Percentiles rank a stretch among this genome's conserved stretches.
Evolutionary conservation across 1,140 invertebrate species (phyloP).

Genomic region (Hyles vespertilio): DNA sequence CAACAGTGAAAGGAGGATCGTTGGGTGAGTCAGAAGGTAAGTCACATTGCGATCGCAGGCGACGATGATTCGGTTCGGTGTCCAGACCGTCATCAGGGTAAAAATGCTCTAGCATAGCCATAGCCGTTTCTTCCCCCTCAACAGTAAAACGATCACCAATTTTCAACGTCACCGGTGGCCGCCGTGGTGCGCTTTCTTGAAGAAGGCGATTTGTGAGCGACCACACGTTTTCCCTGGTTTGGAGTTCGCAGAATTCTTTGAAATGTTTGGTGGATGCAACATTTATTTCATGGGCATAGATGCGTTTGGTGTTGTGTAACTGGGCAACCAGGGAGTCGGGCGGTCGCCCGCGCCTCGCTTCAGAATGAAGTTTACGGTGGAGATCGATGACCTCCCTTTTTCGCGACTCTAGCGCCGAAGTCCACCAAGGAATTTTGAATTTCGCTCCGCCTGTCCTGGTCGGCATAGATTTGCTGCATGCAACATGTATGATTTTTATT

Average conservation of each 20-base stretch:
- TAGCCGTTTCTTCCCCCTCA: background rate
- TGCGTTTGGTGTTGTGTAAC: conserved; percentile 1
- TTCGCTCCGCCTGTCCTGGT: no score
- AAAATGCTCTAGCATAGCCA: background rate
- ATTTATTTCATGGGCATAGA: background rate
- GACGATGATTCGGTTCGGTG: background rate
- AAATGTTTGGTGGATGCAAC: background rate
- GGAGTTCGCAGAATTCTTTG: background rate
- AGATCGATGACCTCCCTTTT: no score
- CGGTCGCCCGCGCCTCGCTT: no score
- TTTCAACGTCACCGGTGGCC: background rate
- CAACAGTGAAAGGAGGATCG: background rate
- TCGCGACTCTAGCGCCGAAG: no score
- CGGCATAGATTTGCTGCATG: no score
- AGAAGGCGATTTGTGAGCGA: background rate
- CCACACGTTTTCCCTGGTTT: conserved; percentile 2
- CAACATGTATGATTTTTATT: no score
- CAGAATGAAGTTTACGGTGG: no score
- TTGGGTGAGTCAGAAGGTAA: background rate
- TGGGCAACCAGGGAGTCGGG: conserved; percentile 1
- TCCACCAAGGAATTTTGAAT: no score
- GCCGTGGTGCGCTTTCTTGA: background rate
- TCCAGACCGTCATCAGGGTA: background rate
- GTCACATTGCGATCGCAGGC: background rate
- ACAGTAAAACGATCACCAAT: background rate